A percentile compares a stretch with the other conserved stretches of the same genome.
phyloP scores from a whole-genome alignment of 2,888 invertebrate genomes.

The Rhogogaster chlorosoma region DNA sequence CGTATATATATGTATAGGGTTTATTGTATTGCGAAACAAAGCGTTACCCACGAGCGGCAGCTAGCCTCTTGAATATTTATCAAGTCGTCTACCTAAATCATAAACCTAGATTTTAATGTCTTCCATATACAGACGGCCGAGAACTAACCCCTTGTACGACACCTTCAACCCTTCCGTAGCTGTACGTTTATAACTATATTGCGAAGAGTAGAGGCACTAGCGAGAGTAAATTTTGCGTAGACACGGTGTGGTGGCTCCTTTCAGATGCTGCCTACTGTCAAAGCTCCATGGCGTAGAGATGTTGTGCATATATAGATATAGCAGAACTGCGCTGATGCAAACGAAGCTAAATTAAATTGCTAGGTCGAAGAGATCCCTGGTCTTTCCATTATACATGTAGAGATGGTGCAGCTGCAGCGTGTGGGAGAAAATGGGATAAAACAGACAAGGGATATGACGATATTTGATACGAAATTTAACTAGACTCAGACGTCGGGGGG shows the following conservation, averaged over 20 bases:
- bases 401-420: background rate
- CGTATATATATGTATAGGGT: background rate
- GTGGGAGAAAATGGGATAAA: background rate
- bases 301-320: background rate
- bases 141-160: background rate
- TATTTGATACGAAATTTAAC: constrained; percentile 31
- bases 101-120: constrained; percentile 45
- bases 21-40: constrained; percentile 34
- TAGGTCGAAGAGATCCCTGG: constrained; percentile 11
- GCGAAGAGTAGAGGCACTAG: background rate
- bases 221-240: background rate
- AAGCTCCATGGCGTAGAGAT: background rate
- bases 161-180: background rate
- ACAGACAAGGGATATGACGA: background rate
- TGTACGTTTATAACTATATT: background rate
- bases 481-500: background rate
- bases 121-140: background rate
- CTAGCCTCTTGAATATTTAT: constrained; percentile 41
- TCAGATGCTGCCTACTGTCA: background rate
- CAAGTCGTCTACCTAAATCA: constrained; percentile 37
- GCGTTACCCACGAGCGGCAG: background rate
- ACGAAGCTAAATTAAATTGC: constrained; percentile 32
- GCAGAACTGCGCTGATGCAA: background rate
- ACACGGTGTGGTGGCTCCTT: background rate
- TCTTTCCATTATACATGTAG: background rate